Percentiles rank a stretch among this genome's conserved stretches.
Evolutionary conservation across 2,888 invertebrate genomes (phyloP).

Genomic region (Cephus pygmeus): DNA sequence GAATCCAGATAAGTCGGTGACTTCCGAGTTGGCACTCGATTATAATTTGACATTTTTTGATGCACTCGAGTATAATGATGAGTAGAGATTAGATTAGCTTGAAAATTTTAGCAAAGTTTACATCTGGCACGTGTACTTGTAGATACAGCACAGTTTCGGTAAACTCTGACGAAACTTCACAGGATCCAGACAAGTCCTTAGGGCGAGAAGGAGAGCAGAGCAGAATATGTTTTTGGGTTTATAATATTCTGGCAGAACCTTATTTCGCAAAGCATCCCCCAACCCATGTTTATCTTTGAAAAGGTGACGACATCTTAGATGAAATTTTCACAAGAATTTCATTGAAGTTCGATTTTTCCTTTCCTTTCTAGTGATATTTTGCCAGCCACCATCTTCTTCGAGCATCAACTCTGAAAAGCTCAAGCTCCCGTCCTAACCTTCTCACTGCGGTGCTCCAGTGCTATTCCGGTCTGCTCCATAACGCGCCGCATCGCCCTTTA

Average conservation of each 20-base stretch:
- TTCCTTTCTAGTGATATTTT: neutral
- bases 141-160: neutral
- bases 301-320: constrained; percentile 6
- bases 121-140: neutral
- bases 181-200: neutral
- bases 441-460: neutral
- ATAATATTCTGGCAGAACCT: neutral
- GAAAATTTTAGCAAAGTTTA: neutral
- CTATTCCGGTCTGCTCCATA: neutral
- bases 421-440: neutral
- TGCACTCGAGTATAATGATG: neutral
- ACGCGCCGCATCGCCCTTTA: too few relatives aligned
- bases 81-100: neutral
- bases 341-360: constrained; percentile 16
- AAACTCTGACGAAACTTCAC: neutral
- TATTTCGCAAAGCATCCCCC: neutral
- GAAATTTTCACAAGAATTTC: constrained; percentile 31
- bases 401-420: neutral
- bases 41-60: neutral
- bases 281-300: neutral
- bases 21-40: neutral
- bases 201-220: neutral
- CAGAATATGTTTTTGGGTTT: neutral
- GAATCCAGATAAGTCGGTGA: neutral
- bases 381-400: neutral